A percentile compares a stretch with the other conserved stretches of the same genome.
Conservation (phyloP, 2,113 vertebrate genomes). For the human region DNA sequence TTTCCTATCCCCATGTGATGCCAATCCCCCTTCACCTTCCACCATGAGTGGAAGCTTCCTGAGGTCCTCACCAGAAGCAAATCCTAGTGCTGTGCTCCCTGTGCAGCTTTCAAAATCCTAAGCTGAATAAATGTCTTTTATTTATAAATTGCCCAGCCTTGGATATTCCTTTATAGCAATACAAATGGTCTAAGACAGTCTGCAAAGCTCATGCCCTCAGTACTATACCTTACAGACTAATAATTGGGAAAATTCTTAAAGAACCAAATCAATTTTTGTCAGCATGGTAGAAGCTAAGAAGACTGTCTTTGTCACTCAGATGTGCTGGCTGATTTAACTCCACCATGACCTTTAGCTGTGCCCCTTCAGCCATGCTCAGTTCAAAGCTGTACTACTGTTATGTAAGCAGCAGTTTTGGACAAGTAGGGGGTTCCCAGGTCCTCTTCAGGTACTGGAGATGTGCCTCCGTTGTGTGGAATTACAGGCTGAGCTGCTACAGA, state of each 20-base stretch:
- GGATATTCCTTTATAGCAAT: neutral
- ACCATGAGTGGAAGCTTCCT: neutral
- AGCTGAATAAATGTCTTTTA: neutral
- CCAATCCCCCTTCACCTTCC: neutral
- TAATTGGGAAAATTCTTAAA: neutral
- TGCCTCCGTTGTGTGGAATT: neutral
- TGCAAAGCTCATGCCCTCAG: neutral
- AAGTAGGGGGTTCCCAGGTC: neutral
- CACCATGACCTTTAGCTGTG: neutral
- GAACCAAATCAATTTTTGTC: neutral
- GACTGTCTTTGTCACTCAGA: neutral
- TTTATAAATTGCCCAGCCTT: neutral
- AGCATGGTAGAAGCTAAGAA: neutral
- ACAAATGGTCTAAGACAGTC: neutral
- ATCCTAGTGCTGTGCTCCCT: neutral
- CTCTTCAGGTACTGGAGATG: too few relatives aligned
- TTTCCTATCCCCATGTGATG: too few relatives aligned
- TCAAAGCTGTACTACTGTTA: fast-evolving
- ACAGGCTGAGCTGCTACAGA: too few relatives aligned
- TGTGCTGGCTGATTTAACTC: neutral
- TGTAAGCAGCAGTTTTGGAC: neutral
- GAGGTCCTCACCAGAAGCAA: neutral
- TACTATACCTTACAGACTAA: neutral
- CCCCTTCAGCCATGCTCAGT: neutral
- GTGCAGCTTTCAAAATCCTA: neutral